Percentiles rank a stretch among this genome's conserved stretches.
phyloP scores from a whole-genome alignment of 2,888 invertebrate genomes.

The Luperina testacea region DNA sequence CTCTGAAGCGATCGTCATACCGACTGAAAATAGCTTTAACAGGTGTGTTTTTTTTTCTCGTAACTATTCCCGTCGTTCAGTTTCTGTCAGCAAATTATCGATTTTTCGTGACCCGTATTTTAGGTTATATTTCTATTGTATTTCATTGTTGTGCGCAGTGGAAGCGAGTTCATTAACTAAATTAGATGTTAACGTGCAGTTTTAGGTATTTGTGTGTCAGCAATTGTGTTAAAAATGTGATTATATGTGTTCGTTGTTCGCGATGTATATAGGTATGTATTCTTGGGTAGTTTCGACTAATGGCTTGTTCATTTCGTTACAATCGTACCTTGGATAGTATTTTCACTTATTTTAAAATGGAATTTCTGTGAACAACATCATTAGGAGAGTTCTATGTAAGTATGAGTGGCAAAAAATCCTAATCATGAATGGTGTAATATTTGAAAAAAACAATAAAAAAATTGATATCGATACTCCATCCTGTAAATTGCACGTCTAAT shows the following conservation, averaged over 20 bases:
- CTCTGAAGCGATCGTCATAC: conserved; percentile 85
- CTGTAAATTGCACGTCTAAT: neutral
- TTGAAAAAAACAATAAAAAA: conserved; percentile 1
- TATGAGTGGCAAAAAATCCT: neutral
- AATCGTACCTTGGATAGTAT: conserved; percentile 26
- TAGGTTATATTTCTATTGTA: conserved; percentile 87
- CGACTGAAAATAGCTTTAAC: conserved; percentile 84
- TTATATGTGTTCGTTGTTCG: conserved; percentile 61
- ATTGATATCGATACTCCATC: neutral
- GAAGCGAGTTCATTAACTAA: conserved; percentile 80
- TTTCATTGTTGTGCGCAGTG: conserved; percentile 78
- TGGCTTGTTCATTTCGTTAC: conserved; percentile 37
- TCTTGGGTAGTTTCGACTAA: conserved; percentile 31
- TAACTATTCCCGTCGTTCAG: conserved; percentile 78
- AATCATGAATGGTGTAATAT: neutral
- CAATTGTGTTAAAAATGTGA: conserved; percentile 78
- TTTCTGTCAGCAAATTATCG: conserved; percentile 79
- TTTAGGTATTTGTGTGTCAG: conserved; percentile 79
- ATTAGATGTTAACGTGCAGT: conserved; percentile 77
- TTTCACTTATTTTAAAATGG: conserved; percentile 19
- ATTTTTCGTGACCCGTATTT: conserved; percentile 86
- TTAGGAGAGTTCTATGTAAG: conserved; percentile 14
- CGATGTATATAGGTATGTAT: conserved; percentile 76
- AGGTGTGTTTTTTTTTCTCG: conserved; percentile 80
- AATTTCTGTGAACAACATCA: conserved; percentile 23